These are phyloP conservation scores for Kryptolebias marmoratus DNA, from an alignment of 2,113 vertebrate species.

Conservation along the genomic window DNA sequence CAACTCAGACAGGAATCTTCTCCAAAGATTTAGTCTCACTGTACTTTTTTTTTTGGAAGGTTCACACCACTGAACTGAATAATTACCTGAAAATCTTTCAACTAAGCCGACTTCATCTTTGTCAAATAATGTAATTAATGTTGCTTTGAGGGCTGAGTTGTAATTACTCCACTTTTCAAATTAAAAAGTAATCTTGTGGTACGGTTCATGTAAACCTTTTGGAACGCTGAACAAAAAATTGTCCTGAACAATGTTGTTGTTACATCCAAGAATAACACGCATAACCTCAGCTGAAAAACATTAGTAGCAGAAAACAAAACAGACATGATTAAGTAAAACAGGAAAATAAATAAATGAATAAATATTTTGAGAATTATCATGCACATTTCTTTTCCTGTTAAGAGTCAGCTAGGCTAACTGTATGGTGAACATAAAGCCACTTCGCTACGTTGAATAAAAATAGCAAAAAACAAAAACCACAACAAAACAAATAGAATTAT, in stretches of 20 bases:
- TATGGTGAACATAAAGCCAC: background rate
- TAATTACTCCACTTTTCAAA: conserved; percentile 31
- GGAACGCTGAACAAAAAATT: conserved; percentile 4
- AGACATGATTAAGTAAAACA: background rate
- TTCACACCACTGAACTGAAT: conserved; percentile 47
- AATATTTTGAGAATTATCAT: background rate
- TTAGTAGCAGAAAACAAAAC: background rate
- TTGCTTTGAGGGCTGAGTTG: conserved; percentile 40
- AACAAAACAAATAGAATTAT: too few species aligned
- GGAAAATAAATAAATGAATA: too few species aligned
- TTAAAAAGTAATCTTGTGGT: conserved; percentile 28
- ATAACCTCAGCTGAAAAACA: background rate
- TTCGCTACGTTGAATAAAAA: too few species aligned
- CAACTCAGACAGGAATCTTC: conserved; percentile 61
- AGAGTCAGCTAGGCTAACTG: background rate
- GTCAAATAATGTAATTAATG: conserved; percentile 55
- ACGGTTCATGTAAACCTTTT: conserved; percentile 6
- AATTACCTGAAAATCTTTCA: conserved; percentile 42
- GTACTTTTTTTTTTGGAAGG: conserved; percentile 39
- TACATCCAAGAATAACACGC: background rate
- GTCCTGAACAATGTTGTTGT: background rate
- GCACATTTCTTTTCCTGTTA: background rate
- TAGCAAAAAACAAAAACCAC: too few species aligned
- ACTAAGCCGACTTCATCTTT: conserved; percentile 47
- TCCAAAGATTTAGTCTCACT: conserved; percentile 59